Conservation (phyloP, 1,140 invertebrate genomes). For the Orchestia grillus region DNA sequence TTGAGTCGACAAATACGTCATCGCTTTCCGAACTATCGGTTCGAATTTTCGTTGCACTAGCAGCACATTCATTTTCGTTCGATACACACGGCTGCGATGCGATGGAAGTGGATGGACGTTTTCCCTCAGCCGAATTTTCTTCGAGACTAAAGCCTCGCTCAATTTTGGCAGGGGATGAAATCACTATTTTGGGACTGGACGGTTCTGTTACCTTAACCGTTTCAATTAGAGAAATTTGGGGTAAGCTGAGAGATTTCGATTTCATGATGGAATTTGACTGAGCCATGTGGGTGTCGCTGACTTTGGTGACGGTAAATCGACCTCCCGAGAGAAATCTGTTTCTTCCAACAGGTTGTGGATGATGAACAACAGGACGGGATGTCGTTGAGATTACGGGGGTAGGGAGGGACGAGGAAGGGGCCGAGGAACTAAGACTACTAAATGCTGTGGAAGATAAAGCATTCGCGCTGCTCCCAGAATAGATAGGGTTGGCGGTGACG, state of each 20-base stretch:
- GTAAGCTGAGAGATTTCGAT: slow-evolving; percentile 7
- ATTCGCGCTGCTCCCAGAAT: not conserved
- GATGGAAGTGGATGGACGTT: not conserved
- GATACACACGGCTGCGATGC: not conserved
- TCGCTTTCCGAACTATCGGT: slow-evolving; percentile 64
- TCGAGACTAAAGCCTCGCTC: slow-evolving; percentile 67
- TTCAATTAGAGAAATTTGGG: slow-evolving; percentile 28
- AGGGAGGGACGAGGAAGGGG: not conserved
- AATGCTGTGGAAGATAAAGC: not conserved
- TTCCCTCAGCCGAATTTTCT: slow-evolving; percentile 46
- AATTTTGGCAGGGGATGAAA: slow-evolving; percentile 67
- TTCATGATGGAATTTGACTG: not conserved
- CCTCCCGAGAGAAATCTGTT: slow-evolving; percentile 65
- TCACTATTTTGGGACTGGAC: slow-evolving; percentile 66
- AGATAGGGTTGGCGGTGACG: slow-evolving; percentile 11
- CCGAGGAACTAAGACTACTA: not conserved
- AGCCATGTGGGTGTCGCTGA: slow-evolving; percentile 17
- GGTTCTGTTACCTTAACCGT: not conserved
- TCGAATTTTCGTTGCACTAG: not conserved
- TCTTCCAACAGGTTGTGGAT: not conserved
- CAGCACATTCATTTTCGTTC: not conserved
- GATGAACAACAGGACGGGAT: slow-evolving; percentile 21
- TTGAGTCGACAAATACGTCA: slow-evolving; percentile 60
- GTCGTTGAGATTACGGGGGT: not conserved
- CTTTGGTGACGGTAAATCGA: slow-evolving; percentile 66